Evolutionary conservation across 2,113 vertebrate genomes (phyloP).

Genomic region (Burhinus oedicnemus): DNA sequence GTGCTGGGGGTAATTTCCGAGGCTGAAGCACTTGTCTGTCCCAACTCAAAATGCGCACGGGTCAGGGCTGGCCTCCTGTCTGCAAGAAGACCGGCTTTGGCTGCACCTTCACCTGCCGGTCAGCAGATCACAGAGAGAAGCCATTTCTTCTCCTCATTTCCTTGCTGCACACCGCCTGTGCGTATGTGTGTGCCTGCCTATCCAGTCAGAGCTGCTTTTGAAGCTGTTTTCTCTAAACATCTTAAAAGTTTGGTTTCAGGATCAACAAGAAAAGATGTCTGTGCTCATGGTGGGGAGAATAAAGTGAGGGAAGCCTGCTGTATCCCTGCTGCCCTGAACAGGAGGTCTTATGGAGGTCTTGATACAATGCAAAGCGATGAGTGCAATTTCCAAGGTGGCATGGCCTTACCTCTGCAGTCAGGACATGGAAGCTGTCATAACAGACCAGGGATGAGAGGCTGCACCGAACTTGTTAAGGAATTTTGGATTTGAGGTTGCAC

Average conservation of each 20-base stretch:
- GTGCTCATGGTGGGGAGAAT: not conserved
- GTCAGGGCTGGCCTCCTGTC: not conserved
- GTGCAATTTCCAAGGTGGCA: not conserved
- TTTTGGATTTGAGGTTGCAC: not conserved
- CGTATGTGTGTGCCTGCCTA: not conserved
- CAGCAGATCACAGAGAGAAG: not conserved
- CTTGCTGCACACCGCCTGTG: not conserved
- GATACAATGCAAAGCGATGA: not conserved
- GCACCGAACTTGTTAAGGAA: fast-evolving
- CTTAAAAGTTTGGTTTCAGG: not conserved
- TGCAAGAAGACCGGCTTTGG: not conserved
- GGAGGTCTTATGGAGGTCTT: not conserved
- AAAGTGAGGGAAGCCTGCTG: not conserved
- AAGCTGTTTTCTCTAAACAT: not conserved
- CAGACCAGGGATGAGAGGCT: not conserved
- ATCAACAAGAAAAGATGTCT: not conserved
- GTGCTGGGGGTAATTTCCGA: not conserved
- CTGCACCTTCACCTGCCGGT: not conserved
- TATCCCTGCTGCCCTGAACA: not conserved
- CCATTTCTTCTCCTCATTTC: not conserved
- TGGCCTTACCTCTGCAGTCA: not conserved
- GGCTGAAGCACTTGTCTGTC: not conserved
- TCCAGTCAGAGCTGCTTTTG: not conserved
- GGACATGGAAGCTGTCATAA: not conserved
- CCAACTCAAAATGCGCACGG: not conserved